Evolutionary conservation across 2,888 invertebrate genomes (phyloP), one percentile per base, ranked within the genome.

Genomic region (Eupithecia exiguata): DNA sequence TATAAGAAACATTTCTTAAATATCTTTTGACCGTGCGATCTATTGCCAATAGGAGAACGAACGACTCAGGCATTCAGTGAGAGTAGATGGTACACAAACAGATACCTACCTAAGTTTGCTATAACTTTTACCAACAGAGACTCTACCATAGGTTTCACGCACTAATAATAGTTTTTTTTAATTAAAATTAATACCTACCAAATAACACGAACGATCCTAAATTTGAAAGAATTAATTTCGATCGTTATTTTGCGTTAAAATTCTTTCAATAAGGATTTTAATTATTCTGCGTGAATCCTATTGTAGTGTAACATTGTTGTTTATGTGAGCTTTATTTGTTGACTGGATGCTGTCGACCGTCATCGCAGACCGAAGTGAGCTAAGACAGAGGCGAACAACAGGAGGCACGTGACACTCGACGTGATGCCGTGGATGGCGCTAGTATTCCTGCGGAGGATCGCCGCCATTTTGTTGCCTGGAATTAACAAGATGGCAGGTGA

Each of bases 381-480:
- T 81, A 92, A 79, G 21, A 90, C 89, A 0, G 93, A 92, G 0
- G 88, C 84, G n/a, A 93, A 84, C 1, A 94, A 85, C 46, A 94
- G 84, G 21, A 94, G 84, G 72, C 93, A 93, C 69, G 93, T 92
- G 77, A 86, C 88, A 81, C 93, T 94, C 1, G 94, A 91, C 1
- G 94, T 91, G 82, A 94, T 94, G 79, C 93, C 90, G 88, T 92
- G 92, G 83, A 94, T 91, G 30, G 94, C 93, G 86, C 93, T 94
- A 3, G 94, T 93, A 86, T 94, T 94, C 58, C 94, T 89, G 21
- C 94, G 92, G 6, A 94, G 89, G 63, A 94, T 94, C 21, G 94
- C 94, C 68, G 94, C 94, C 94, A 94, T 94, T 79, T 94, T 94
- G 90, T 94, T 93, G 79, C 94, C 94, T 94, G 89, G 53, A 88